phyloP scores from a whole-genome alignment of 2,888 invertebrate species.

The Ptychoptera contaminata region DNA sequence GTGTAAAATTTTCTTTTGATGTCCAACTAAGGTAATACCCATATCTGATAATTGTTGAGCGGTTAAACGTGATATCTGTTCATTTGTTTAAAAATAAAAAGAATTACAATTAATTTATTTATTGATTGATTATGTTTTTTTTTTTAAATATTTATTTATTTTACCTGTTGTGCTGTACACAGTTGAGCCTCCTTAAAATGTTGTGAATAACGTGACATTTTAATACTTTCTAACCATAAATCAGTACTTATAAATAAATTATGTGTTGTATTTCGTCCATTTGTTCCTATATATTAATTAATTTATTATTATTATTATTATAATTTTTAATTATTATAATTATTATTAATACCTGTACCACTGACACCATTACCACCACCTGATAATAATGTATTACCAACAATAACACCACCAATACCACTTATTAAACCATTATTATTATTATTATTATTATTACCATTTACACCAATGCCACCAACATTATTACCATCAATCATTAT shows the following conservation, averaged over 20 bases:
- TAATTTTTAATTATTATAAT: too few species aligned
- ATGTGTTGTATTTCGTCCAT: constrained; percentile 17
- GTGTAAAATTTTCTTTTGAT: constrained; percentile 81
- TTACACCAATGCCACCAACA: not conserved
- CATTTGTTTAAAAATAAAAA: constrained; percentile 3
- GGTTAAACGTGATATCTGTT: constrained; percentile 72
- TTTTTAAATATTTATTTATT: not conserved
- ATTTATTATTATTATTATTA: too few species aligned
- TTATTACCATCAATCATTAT: constrained; percentile 34
- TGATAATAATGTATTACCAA: too few species aligned
- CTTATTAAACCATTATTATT: not conserved
- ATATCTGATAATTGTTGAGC: constrained; percentile 84
- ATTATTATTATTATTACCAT: too few species aligned
- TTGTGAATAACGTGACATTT: constrained; percentile 89
- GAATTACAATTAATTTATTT: not conserved
- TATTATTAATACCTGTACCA: too few species aligned
- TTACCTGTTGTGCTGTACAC: constrained; percentile 37
- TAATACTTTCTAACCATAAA: constrained; percentile 90
- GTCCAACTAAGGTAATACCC: constrained; percentile 88
- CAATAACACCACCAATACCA: too few species aligned
- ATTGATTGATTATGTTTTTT: not conserved
- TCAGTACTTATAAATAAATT: constrained; percentile 37
- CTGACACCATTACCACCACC: too few species aligned
- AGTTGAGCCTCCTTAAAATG: constrained; percentile 86
- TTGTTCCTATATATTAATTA: not conserved